A percentile compares a stretch with the other conserved stretches of the same genome.
These are phyloP conservation scores for Nymphalis polychloros DNA, from an alignment of 2,888 invertebrate genomes.

Conservation along the genomic window DNA sequence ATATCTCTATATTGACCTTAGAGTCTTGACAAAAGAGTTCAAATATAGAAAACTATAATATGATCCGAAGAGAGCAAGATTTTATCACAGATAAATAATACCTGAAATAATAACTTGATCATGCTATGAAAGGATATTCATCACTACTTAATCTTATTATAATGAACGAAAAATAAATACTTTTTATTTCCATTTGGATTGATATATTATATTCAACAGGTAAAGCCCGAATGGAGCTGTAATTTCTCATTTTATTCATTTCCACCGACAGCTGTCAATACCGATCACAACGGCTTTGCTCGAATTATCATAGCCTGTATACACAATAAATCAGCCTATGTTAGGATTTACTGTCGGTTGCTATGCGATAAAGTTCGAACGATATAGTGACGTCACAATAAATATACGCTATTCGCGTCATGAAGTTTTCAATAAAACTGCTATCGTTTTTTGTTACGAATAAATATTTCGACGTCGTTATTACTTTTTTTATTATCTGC, in stretches of 20 bases:
- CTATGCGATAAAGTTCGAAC: slow-evolving; percentile 2
- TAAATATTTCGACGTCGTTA: not conserved
- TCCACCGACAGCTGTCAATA: slow-evolving; percentile 1
- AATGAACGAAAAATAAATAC: no score
- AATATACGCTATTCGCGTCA: not conserved
- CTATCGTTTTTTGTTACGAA: slow-evolving; percentile 2
- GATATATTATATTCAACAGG: slow-evolving; percentile 2
- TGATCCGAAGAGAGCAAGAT: no score
- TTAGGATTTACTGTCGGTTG: slow-evolving; percentile 6
- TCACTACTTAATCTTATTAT: no score
- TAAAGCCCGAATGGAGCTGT: not conserved
- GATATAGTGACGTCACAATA: not conserved
- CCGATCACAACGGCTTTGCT: slow-evolving; percentile 1
- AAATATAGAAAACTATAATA: no score
- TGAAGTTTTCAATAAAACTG: slow-evolving; percentile 6
- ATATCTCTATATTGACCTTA: no score
- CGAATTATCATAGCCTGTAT: not conserved
- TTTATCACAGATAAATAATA: no score
- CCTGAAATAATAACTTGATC: not conserved
- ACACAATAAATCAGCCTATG: not conserved
- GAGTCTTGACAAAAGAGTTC: no score
- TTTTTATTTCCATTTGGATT: not conserved
- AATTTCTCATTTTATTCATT: slow-evolving; percentile 5
- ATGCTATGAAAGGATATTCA: not conserved
- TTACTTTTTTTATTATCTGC: slow-evolving; percentile 1